Evolutionary conservation across 1,140 invertebrate species (phyloP).

Genomic region (Drosophila repleta): DNA sequence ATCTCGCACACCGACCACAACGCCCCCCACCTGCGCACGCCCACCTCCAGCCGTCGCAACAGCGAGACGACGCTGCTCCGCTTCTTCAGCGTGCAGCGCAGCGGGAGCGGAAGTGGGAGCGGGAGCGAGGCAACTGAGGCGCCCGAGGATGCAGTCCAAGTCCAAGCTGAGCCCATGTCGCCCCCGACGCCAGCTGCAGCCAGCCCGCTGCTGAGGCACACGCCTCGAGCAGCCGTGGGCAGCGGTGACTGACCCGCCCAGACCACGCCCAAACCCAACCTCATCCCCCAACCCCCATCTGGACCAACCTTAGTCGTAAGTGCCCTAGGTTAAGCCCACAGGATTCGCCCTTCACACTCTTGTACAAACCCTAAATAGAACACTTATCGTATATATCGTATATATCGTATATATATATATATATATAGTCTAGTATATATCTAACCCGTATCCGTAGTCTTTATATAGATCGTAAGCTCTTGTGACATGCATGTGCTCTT

Average conservation of each 20-base stretch:
- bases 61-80: slow-evolving; percentile 79
- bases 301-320: slow-evolving; percentile 55
- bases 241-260: slow-evolving; percentile 61
- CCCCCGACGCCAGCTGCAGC: slow-evolving; percentile 14
- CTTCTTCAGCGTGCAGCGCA: slow-evolving; percentile 75
- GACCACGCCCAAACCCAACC: neutral
- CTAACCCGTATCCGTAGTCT: neutral
- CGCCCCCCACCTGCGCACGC: slow-evolving; percentile 56
- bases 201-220: slow-evolving; percentile 21
- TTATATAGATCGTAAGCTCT: slow-evolving; percentile 10
- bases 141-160: neutral
- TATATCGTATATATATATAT: neutral
- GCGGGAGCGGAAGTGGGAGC: slow-evolving; percentile 9
- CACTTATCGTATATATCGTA: slow-evolving; percentile 17
- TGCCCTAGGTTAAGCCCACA: slow-evolving; percentile 17
- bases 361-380: slow-evolving; percentile 67
- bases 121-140: neutral
- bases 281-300: neutral
- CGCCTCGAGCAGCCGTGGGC: slow-evolving; percentile 55
- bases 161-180: neutral
- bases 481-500: slow-evolving; percentile 45
- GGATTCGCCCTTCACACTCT: neutral
- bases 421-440: slow-evolving; percentile 17
- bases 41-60: slow-evolving; percentile 77
- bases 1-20: slow-evolving; percentile 56